Evolutionary conservation across 2,888 invertebrate genomes (phyloP).

Genomic region (Platerodrilus igneus): DNA sequence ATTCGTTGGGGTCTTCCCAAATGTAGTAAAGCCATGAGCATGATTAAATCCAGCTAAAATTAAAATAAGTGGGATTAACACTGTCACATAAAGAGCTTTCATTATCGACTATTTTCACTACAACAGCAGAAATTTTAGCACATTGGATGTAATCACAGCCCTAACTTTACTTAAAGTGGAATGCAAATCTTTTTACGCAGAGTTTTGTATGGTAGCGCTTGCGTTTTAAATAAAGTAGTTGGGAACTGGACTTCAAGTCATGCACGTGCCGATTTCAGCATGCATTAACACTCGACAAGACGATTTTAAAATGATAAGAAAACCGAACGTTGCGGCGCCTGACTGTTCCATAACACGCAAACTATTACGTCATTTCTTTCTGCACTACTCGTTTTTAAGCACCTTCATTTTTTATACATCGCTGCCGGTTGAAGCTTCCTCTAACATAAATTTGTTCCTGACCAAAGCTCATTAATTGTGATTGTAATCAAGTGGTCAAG

Average conservation of each 20-base stretch:
- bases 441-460: constrained; percentile 16
- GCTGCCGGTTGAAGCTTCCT: constrained; percentile 12
- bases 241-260: constrained; percentile 34
- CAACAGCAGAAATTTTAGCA: constrained; percentile 33
- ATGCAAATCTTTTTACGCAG: constrained; percentile 23
- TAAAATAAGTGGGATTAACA: constrained; percentile 54
- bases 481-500: constrained; percentile 27
- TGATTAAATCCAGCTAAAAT: constrained; percentile 49
- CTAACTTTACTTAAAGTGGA: constrained; percentile 35
- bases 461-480: constrained; percentile 32
- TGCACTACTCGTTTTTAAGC: too few relatives aligned
- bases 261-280: constrained; percentile 39
- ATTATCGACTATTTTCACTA: constrained; percentile 33
- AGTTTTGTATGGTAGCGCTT: constrained; percentile 22
- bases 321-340: constrained; percentile 40
- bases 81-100: constrained; percentile 46
- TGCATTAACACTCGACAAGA: constrained; percentile 40
- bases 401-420: constrained; percentile 12
- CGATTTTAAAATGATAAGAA: constrained; percentile 43
- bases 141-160: constrained; percentile 39
- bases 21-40: constrained; percentile 47
- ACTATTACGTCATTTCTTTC: constrained; percentile 41
- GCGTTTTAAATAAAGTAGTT: too few relatives aligned
- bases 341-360: constrained; percentile 41
- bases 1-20: constrained; percentile 43